Percentiles rank a stretch among this genome's conserved stretches.
phyloP scores from a whole-genome alignment of 2,797 vertebrate genomes.

The Denticeps clupeoides region DNA sequence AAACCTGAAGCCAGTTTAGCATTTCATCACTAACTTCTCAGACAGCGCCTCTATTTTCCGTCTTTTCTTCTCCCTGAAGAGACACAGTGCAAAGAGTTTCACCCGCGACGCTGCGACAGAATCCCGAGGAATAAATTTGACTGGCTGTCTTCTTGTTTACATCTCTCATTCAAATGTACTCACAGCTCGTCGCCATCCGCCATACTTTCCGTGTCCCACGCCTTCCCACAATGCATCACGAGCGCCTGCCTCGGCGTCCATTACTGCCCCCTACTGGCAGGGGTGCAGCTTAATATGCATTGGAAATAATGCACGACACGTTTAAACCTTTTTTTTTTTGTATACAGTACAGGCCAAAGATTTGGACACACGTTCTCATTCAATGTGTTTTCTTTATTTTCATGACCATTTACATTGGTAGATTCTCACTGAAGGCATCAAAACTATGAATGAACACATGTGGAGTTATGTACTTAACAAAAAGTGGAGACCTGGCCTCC shows the following conservation, averaged over 20 bases:
- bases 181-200: conserved; percentile 94
- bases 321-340: too few species aligned
- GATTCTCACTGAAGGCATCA: too few species aligned
- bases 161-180: conserved; percentile 59
- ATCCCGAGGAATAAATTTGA: neutral
- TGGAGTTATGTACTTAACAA: too few species aligned
- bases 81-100: conserved; percentile 70
- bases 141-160: conserved; percentile 7
- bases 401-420: too few species aligned
- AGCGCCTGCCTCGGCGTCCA: neutral
- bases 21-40: conserved; percentile 93
- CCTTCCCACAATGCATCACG: conserved; percentile 41
- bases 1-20: conserved; percentile 59
- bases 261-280: too few species aligned
- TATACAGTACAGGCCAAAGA: too few species aligned
- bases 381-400: too few species aligned
- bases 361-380: too few species aligned
- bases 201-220: conserved; percentile 80
- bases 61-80: conserved; percentile 98
- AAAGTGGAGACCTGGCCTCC: too few species aligned
- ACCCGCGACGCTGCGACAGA: conserved; percentile 38
- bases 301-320: too few species aligned
- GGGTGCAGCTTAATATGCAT: too few species aligned
- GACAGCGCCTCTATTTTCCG: conserved; percentile 97
- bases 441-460: too few species aligned